Conservation (phyloP, 2,113 vertebrate species). For the Pica pica region DNA sequence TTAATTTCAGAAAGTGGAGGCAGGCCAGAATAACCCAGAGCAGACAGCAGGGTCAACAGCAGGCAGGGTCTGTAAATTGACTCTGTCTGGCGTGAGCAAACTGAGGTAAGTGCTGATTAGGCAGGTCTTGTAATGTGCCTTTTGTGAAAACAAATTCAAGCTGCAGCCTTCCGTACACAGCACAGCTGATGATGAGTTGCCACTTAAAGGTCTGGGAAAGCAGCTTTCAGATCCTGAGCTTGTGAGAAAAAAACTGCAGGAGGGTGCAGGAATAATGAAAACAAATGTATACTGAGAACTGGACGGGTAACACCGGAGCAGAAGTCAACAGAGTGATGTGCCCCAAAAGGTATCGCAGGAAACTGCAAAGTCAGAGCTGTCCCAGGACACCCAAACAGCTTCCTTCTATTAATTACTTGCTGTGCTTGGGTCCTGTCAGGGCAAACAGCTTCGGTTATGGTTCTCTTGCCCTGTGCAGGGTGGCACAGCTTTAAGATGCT, state of each 20-base stretch:
- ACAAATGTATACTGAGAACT: not conserved
- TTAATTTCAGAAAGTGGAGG: not conserved
- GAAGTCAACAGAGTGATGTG: not conserved
- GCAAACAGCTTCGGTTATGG: not conserved
- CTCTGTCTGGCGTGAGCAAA: conserved; percentile 48
- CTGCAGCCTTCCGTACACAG: not conserved
- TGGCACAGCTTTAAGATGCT: not conserved
- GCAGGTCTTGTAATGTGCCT: conserved; percentile 30
- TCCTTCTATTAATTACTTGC: not conserved
- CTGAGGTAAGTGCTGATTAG: conserved; percentile 48
- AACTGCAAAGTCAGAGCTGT: not conserved
- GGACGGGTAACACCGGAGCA: not conserved
- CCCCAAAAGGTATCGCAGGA: not conserved
- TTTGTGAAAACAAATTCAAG: conserved; percentile 38
- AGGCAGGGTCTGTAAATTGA: conserved; percentile 41
- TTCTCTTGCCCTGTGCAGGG: not conserved
- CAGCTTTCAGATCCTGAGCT: not conserved
- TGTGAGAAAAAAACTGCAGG: conserved; percentile 43
- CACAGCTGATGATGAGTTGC: conserved; percentile 7
- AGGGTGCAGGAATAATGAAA: conserved; percentile 37
- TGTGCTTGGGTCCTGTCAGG: conserved; percentile 4
- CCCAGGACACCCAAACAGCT: not conserved
- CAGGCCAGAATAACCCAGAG: conserved; percentile 15
- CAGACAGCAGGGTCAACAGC: conserved; percentile 53
- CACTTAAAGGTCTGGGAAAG: conserved; percentile 28